phyloP scores from a whole-genome alignment of 2,797 vertebrate genomes.

The Phaenicophaeus curvirostris region DNA sequence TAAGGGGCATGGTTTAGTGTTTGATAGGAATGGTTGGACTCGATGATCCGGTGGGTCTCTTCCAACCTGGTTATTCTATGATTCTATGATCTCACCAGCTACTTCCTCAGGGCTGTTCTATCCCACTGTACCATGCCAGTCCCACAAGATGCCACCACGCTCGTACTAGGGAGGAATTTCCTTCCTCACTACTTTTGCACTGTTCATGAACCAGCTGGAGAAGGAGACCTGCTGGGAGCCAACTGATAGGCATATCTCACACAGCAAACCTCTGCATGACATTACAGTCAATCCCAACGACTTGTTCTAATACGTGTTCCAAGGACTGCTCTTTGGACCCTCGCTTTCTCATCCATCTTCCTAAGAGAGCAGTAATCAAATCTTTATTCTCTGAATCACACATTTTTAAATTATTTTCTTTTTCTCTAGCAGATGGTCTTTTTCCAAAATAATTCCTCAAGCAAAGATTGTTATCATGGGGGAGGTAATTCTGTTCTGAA shows the following conservation, averaged over 20 bases:
- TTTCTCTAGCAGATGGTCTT: not conserved
- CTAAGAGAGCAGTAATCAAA: constrained; percentile 28
- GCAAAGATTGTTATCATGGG: not conserved
- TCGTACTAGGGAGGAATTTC: not conserved
- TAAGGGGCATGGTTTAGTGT: too few relatives aligned
- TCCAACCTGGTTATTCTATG: too few relatives aligned
- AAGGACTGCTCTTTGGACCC: not conserved
- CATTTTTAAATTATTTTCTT: too few relatives aligned
- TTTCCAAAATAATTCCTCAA: constrained; percentile 39
- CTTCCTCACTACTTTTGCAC: not conserved
- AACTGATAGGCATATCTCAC: not conserved
- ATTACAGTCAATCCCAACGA: not conserved
- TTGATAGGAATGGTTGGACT: too few relatives aligned
- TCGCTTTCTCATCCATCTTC: not conserved
- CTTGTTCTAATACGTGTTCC: not conserved
- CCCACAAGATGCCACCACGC: not conserved
- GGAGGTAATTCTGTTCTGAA: constrained; percentile 37
- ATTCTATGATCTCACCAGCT: not conserved
- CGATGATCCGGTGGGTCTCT: too few relatives aligned
- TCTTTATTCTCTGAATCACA: not conserved
- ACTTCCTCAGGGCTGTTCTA: not conserved
- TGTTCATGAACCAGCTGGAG: not conserved
- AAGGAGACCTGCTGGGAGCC: not conserved
- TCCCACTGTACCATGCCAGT: not conserved
- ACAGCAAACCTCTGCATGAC: not conserved